Evolutionary conservation across 2,797 vertebrate species (phyloP).

Genomic region (Agapornis canus): DNA sequence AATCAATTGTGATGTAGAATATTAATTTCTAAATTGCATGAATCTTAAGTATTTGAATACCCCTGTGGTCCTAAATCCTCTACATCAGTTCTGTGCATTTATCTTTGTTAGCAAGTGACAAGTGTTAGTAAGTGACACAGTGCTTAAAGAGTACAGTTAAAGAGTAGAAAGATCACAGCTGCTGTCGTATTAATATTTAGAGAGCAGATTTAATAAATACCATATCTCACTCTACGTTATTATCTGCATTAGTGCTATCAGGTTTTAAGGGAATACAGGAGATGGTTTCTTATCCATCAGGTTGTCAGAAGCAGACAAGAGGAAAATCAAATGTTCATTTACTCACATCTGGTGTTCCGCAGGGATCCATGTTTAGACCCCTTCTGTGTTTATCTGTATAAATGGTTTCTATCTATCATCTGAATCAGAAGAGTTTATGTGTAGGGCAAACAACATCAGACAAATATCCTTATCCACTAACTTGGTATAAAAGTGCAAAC

Average conservation of each 20-base stretch:
- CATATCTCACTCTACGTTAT: conserved; percentile 65
- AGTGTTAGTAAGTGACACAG: conserved; percentile 68
- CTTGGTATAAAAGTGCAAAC: conserved; percentile 2
- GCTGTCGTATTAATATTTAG: conserved; percentile 80
- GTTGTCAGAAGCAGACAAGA: conserved; percentile 77
- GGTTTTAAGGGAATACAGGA: conserved; percentile 79
- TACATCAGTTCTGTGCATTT: conserved; percentile 56
- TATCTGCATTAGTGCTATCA: conserved; percentile 69
- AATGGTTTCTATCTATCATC: conserved; percentile 82
- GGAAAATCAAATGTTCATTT: conserved; percentile 80
- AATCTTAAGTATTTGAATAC: conserved; percentile 51
- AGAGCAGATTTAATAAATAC: conserved; percentile 78
- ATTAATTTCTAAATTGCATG: conserved; percentile 67
- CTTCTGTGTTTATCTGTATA: conserved; percentile 79
- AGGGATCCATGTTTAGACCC: conserved; percentile 77
- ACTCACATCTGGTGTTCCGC: conserved; percentile 77
- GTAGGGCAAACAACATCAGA: conserved; percentile 58
- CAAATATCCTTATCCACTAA: conserved; percentile 37
- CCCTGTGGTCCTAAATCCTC: conserved; percentile 41
- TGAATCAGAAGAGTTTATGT: conserved; percentile 76
- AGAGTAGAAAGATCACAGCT: conserved; percentile 71
- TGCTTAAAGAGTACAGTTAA: conserved; percentile 69
- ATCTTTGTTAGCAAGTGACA: conserved; percentile 76
- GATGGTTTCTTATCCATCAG: conserved; percentile 79
- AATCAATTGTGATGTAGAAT: conserved; percentile 65